Conservation (phyloP, 1,140 invertebrate species). For the Lepidurus couesii region DNA sequence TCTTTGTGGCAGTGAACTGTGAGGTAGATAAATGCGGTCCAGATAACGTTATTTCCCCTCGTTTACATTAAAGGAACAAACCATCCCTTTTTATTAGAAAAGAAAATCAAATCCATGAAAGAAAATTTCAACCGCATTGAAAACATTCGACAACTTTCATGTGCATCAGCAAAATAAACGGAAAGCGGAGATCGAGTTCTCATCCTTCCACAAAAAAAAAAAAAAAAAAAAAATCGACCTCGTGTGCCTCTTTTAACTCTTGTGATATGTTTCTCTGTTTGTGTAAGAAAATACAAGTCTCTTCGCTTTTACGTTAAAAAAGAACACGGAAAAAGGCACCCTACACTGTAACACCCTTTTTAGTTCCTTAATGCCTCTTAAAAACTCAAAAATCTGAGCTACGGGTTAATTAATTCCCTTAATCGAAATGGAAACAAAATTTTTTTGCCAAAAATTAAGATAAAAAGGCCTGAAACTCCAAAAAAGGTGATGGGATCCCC, state of each 20-base stretch:
- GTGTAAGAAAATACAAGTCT: neutral
- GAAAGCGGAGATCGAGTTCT: slow-evolving; percentile 9
- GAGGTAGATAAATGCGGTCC: slow-evolving; percentile 14
- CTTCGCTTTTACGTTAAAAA: neutral
- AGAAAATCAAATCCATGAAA: neutral
- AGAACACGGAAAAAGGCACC: neutral
- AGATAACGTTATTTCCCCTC: neutral
- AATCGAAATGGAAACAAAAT: too few species aligned
- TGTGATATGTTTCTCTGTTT: slow-evolving; percentile 12
- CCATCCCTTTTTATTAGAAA: neutral
- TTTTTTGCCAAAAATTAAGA: neutral
- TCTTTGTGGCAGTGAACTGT: slow-evolving; percentile 21
- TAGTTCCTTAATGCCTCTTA: slow-evolving; percentile 2
- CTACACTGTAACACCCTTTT: neutral
- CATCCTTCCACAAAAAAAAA: neutral
- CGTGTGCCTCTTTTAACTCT: neutral
- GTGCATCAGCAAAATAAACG: neutral
- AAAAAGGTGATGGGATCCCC: neutral
- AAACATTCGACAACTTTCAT: neutral
- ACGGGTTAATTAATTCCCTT: too few species aligned
- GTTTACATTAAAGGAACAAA: neutral
- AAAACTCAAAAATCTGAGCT: neutral
- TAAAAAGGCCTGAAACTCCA: neutral
- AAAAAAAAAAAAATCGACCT: neutral
- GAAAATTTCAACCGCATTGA: neutral